Percentiles rank a stretch among this genome's conserved stretches.
phyloP scores from a whole-genome alignment of 2,888 invertebrate genomes.

The Neoitamus cyanurus region DNA sequence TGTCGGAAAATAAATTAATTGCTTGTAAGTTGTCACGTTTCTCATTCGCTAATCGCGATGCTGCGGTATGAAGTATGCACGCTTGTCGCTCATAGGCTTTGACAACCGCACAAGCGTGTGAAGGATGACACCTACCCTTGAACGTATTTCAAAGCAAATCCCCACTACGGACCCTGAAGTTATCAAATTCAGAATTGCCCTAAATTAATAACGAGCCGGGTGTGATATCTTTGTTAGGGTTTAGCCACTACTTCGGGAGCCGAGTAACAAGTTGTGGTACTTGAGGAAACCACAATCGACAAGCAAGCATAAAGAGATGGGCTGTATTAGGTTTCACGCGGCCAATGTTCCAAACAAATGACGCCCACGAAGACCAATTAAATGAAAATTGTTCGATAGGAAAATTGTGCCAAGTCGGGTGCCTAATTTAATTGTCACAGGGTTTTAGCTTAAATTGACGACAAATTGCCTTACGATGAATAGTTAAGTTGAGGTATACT shows the following conservation, averaged over 20 bases:
- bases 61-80: background rate
- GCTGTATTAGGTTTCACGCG: background rate
- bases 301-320: background rate
- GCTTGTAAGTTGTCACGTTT: background rate
- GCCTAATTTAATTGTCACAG: slow-evolving; percentile 34
- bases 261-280: background rate
- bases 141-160: background rate
- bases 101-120: background rate
- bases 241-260: background rate
- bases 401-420: slow-evolving; percentile 34
- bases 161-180: background rate
- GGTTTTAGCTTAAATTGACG: background rate
- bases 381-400: slow-evolving; percentile 27
- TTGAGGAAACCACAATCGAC: slow-evolving; percentile 6
- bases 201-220: background rate
- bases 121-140: background rate
- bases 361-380: slow-evolving; percentile 10
- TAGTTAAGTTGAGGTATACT: slow-evolving; percentile 12
- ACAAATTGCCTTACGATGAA: slow-evolving; percentile 22
- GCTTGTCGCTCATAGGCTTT: background rate
- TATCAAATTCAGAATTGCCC: slow-evolving; percentile 18
- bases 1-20: background rate
- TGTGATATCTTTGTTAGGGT: background rate
- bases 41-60: background rate
- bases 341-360: slow-evolving; percentile 13